Base-by-base conservation (phyloP, 2,888 invertebrate species). In the Litoditis marina region DNA sequence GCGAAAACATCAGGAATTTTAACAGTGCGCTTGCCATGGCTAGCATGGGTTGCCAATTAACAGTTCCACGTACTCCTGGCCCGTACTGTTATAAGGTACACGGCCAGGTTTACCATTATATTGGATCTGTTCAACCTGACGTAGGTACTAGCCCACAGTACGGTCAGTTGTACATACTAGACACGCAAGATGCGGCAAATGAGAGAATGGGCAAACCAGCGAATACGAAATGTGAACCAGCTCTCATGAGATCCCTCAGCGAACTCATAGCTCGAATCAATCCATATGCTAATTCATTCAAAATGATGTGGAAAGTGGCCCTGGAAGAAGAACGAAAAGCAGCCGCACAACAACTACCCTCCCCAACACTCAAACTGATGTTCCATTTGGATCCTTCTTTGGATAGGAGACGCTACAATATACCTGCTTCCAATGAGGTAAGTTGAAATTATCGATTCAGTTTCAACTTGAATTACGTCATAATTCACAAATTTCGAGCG, bases 261-360 rank as follows among this genome's bases (percentile, higher is more conserved):
- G 19, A 36, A 7, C 42, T 66, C n/a, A 31, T 52, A 6, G 16
- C 36, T 7, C 42, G 53, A 7, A n/a, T 53, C 11, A 65, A 68
- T 49, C 68, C 63, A 8, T 73, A 56, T 44, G 63, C 52, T 11
- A 13, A 60, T 11, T 25, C 61, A 3, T 73, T 47, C 61, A 56
- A 60, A 25, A 67, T 50, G 55, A 71, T 73, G 66, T 30, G 30
- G 1, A 65, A 71, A 52, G 50, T 65, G 6, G 65, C 65, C 25
- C 6, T 53, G 32, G 63, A 60, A 32, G 71, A 65, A 42, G 32
- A 56, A 16, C 16, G 31, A 19, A 6, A 25, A 7, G 67, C 67
- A n/a, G n/a, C n/a, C n/a, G n/a, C n/a, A n/a, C n/a, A n/a, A n/a
- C n/a, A n/a, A n/a, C n/a, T n/a, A n/a, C n/a, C n/a, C n/a, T n/a